Evolutionary conservation across 2,113 vertebrate species (phyloP).

Genomic region (Eulemur rufifrons): DNA sequence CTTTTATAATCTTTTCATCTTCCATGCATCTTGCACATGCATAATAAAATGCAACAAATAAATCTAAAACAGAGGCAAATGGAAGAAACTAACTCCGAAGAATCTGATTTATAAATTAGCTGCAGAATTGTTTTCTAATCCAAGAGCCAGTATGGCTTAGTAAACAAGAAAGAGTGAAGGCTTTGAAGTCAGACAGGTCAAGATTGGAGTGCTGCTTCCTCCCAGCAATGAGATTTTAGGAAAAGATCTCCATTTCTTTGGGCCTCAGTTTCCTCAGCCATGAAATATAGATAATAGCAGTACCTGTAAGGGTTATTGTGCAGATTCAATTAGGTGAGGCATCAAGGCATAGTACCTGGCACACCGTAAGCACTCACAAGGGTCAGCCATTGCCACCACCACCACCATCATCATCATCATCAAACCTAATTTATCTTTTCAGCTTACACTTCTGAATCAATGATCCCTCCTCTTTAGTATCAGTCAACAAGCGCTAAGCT

Average conservation of each 20-base stretch:
- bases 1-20: neutral
- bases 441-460: neutral
- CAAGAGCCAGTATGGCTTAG: neutral
- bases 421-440: neutral
- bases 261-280: neutral
- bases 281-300: neutral
- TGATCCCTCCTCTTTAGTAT: neutral
- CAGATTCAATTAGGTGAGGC: neutral
- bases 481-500: neutral
- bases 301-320: neutral
- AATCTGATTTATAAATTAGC: neutral
- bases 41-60: constrained; percentile 28
- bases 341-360: neutral
- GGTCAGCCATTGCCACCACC: neutral
- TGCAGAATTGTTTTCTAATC: neutral
- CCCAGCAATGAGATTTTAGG: neutral
- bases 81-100: neutral
- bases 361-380: neutral
- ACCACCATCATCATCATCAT: neutral
- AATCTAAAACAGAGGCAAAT: neutral
- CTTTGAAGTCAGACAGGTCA: constrained; percentile 18
- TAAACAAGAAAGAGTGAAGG: neutral
- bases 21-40: neutral
- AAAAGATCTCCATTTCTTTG: neutral
- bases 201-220: neutral